These are phyloP conservation scores for Arctia plantaginis DNA, from an alignment of 2,888 invertebrate species.

Conservation along the genomic window DNA sequence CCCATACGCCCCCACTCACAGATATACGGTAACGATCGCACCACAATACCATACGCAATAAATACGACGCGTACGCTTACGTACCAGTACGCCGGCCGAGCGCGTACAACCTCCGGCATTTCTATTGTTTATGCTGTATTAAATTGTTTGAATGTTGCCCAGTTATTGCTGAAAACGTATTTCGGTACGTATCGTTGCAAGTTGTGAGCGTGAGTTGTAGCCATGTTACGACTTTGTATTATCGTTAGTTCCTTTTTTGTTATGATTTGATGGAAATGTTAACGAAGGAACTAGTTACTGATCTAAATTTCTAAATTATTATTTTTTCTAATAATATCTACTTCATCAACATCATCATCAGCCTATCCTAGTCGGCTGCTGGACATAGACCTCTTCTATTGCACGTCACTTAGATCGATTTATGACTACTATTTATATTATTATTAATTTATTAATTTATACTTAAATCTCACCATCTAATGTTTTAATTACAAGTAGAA, in stretches of 20 bases:
- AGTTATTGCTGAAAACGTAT: constrained; percentile 85
- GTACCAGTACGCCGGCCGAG: constrained; percentile 60
- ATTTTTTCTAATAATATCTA: background rate
- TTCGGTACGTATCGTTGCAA: constrained; percentile 79
- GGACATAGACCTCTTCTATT: too few species aligned
- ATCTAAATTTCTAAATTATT: background rate
- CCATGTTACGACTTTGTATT: constrained; percentile 51
- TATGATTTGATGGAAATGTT: constrained; percentile 53
- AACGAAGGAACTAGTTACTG: constrained; percentile 24
- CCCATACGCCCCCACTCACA: constrained; percentile 78
- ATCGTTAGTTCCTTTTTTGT: constrained; percentile 67
- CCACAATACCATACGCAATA: constrained; percentile 85
- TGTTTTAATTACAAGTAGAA: background rate
- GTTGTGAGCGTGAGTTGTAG: constrained; percentile 77
- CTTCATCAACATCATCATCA: too few species aligned
- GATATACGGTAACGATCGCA: constrained; percentile 84
- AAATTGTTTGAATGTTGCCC: constrained; percentile 85
- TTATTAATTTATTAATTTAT: too few species aligned
- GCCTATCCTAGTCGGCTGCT: too few species aligned
- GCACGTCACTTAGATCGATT: too few species aligned
- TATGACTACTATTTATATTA: too few species aligned
- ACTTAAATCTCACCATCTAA: background rate
- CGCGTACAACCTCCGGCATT: constrained; percentile 71
- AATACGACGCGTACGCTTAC: constrained; percentile 80
- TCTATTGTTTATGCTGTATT: constrained; percentile 85